Evolutionary conservation across 2,888 invertebrate species (phyloP), one percentile per base, ranked within the genome.

Genomic region (Caenorhabditis sp.): DNA sequence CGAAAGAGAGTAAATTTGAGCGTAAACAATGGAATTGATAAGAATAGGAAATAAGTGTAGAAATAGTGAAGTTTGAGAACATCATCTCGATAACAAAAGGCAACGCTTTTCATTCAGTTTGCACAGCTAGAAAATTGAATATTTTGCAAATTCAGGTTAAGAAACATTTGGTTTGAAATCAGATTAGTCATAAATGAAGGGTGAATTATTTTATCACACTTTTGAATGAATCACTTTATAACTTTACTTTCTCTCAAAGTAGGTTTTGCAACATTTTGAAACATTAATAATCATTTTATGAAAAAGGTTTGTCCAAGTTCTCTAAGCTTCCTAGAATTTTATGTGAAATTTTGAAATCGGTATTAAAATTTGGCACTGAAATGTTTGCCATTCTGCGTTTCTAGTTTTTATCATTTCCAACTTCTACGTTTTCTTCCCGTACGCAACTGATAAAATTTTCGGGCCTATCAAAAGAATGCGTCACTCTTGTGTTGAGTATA

Each of bases 11-110:
- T 18, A n/a, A 68, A 61, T 53, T 70, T 35, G 32, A 53, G 40
- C 61, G 70, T 70, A 70, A 70, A 70, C 70, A 70, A 61, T 28
- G 40, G 11, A 1, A 28, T 53, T 40, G 68, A 68, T 68, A 68
- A 32, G 58, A 58, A 68, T 68, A 68, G 47, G 58, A 58, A 68
- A 37, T 9, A 64, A 20, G 47, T 28, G 51, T 69, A 51, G 53
- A 61, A 51, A 53, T 18, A 51, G 60, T 61, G 56, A 35, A 56
- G 56, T 61, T 61, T 47, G n/a, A 51, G 50, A 69, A 18, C 15
- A 64, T 47, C 18, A 47, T 47, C 47, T 6, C 20, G 56, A 56
- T 56, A 56, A 56, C 32, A 32, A 56, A 32, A 32, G 28, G 56
- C 56, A 56, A 56, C 47, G 11, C 47, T 47, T 47, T 9, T 3